These are phyloP conservation scores for Turritopsis dohrnii DNA, from an alignment of 30 jellyfish, hydroid and myxozoan genomes.

Conservation along the genomic window DNA sequence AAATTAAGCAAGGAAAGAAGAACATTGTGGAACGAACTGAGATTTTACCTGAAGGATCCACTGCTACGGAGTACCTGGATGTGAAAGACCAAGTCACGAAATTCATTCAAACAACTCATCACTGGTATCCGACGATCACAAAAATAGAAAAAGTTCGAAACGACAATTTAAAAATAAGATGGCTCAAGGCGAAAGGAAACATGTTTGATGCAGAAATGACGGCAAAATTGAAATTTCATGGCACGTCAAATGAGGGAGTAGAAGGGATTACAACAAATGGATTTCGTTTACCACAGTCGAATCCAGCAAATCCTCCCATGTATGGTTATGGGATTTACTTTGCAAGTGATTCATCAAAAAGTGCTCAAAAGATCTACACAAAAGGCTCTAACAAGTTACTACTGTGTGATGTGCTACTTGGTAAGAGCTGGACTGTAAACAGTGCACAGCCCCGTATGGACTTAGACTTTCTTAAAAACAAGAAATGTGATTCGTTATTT, in stretches of 20 bases:
- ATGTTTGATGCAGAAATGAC: constrained; percentile 27
- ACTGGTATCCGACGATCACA: constrained; percentile 56
- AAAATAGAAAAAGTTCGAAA: constrained; percentile 57
- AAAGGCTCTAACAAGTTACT: constrained; percentile 50
- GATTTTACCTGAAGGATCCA: constrained; percentile 26
- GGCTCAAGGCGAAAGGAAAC: constrained; percentile 24
- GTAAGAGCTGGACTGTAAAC: constrained; percentile 37
- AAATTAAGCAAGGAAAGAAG: background rate
- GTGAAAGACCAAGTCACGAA: constrained; percentile 53
- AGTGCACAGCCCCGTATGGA: constrained; percentile 22
- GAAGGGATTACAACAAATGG: constrained; percentile 47
- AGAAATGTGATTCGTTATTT: constrained; percentile 46
- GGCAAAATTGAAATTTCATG: constrained; percentile 49
- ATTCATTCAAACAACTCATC: constrained; percentile 43
- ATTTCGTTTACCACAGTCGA: constrained; percentile 39
- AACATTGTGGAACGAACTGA: constrained; percentile 21
- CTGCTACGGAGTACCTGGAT: constrained; percentile 34
- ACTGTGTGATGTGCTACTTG: constrained; percentile 58
- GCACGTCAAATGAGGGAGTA: constrained; percentile 49
- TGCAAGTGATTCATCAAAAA: constrained; percentile 73
- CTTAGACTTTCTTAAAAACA: constrained; percentile 7
- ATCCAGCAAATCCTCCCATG: constrained; percentile 38
- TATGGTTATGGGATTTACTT: constrained; percentile 64
- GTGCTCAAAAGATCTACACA: constrained; percentile 63
- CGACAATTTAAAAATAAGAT: constrained; percentile 29